Evolutionary conservation across 1,140 invertebrate genomes (phyloP), one percentile per base, ranked within the genome.

Genomic region (Drosophila truncata): DNA sequence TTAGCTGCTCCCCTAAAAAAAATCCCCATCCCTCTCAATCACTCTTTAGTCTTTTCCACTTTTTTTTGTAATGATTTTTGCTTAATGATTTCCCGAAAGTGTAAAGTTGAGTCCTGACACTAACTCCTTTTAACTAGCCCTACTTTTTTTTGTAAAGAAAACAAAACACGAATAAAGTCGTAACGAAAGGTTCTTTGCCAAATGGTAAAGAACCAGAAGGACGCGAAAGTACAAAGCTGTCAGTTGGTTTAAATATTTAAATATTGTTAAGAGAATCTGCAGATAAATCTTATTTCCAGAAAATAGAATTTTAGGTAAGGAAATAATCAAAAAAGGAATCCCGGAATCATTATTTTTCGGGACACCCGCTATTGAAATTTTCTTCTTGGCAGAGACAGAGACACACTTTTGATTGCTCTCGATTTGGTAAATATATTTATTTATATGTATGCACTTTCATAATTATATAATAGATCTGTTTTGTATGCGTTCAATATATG

Each of bases 361-460:
- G n/a, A n/a, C n/a, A n/a, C n/a, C n/a, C n/a, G 8, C 39, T 0
- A 3, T n/a, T n/a, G 2, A 10, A 9, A 18, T 9, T 1, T 1
- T 1, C n/a, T 18, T 0, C 8, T 18, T n/a, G 13, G 3, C 5
- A 37, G 27, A 3, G 5, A 37, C 14, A n/a, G 2, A 16, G 8
- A 39, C 16, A 41, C 18, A 4, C 6, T 31, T 39, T 66, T 50
- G 42, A 62, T 67, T 87, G 42, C 67, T 62, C 52, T 65, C 33
- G 52, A 79, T 55, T 69, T 62, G 63, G 67, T 81, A 81, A 74
- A 86, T 86, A 63, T 82, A 72, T 77, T 61, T 78, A 70, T 60
- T 44, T 50, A 39, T 50, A 55, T 55, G 33, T 50, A 55, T 55
- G 44, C 57, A 37, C 42, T 76, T 39, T 73, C 60, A 47, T 76